Base-by-base conservation (phyloP, 2,113 vertebrate genomes). In the Peromyscus californicus region DNA sequence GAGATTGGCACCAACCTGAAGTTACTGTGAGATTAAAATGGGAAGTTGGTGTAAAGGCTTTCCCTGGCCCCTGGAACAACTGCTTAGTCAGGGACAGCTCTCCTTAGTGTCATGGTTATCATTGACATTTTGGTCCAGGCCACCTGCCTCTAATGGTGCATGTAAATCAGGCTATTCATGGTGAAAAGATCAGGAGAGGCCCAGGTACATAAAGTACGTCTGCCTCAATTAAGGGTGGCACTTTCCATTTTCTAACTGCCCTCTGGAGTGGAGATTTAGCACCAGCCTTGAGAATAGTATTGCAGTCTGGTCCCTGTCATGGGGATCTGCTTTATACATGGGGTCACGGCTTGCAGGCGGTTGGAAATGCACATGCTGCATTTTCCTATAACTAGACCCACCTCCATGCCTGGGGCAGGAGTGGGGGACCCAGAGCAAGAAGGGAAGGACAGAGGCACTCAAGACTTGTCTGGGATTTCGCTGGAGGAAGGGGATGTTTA, bases 51-150 rank as follows among this genome's bases (percentile, higher is more conserved):
- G 86, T 24, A 9, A 45, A 42, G 39, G 29, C 29, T 36, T 48
- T 19, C 24, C 74, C 74, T 21, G 19, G 39, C 54, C 19, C 29
- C 31, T 29, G 31, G 61, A 33, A 7, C 15, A 22, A 45, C 26
- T 11, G 29, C 42, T 39, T 21, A 51, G 61, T 12, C 39, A 67
- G 61, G 22, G 87, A 70, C 36, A 39, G 16, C 82, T 90, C 78
- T 65, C 45, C 82, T 67, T 48, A 74, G 70, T 80, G 91, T 90
- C 89, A 74, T 48, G 67, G 95, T 91, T 48, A 42, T 74, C 48
- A 42, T 31, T 48, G 94, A 85, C 95, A 42, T 95, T 96, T 94
- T 85, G 79, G 93, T 91, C 61, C 57, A 51, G 91, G 75, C 72
- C 51, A 33, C 15, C 13, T 63, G 33, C 63, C 45, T 91, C 74